A percentile compares a stretch with the other conserved stretches of the same genome.
Conservation (phyloP, 1,140 invertebrate species). For the Thalassaphorura encarpata region DNA sequence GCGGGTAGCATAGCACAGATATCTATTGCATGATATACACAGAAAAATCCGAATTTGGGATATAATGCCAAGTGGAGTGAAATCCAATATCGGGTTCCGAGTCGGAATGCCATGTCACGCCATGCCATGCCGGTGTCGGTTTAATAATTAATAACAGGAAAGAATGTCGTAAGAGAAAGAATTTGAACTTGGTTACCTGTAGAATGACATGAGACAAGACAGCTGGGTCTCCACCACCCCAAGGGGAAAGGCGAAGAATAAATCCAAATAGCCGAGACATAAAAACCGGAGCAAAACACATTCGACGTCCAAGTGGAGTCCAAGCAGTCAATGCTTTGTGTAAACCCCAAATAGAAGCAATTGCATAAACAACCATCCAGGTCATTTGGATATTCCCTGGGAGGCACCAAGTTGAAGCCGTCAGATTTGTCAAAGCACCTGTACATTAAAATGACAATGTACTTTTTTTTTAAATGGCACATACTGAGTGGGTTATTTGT, state of each 20-base stretch:
- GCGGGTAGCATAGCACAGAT: too few relatives aligned
- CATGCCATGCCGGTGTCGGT: too few relatives aligned
- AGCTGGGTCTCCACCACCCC: conserved; percentile 67
- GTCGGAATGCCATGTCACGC: background rate
- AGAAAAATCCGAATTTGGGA: background rate
- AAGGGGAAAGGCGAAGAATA: conserved; percentile 53
- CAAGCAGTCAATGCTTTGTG: conserved; percentile 62
- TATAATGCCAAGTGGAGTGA: conserved; percentile 10
- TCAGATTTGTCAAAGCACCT: conserved; percentile 30
- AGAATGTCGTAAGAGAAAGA: background rate
- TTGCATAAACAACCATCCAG: conserved; percentile 18
- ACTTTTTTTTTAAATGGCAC: background rate
- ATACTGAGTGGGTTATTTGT: background rate
- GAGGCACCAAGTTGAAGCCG: conserved; percentile 31
- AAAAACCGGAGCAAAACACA: conserved; percentile 75
- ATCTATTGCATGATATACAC: too few relatives aligned
- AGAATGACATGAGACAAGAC: conserved; percentile 65
- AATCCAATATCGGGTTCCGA: background rate
- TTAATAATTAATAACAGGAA: background rate
- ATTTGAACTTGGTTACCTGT: conserved; percentile 47
- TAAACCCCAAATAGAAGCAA: conserved; percentile 22
- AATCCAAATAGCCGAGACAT: conserved; percentile 64
- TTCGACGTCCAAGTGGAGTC: conserved; percentile 71
- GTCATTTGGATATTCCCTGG: conserved; percentile 13
- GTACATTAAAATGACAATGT: background rate